A percentile compares a stretch with the other conserved stretches of the same genome.
These are phyloP conservation scores for Equus quagga DNA, from an alignment of 2,113 vertebrate species.

Conservation along the genomic window DNA sequence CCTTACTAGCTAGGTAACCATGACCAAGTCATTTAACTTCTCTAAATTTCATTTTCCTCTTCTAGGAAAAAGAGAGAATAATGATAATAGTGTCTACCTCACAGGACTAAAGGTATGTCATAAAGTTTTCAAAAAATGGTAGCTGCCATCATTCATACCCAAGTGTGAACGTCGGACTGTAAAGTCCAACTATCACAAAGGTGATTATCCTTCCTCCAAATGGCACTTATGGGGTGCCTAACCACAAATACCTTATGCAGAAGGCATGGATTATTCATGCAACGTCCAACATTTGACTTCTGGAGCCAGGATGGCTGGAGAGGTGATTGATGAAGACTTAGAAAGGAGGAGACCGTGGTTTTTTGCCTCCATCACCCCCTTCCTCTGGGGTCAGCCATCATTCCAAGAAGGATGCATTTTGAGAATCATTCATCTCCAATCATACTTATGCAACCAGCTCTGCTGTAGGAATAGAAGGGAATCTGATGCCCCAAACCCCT, in stretches of 20 bases:
- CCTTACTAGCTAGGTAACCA: neutral
- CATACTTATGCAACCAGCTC: neutral
- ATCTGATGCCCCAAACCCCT: neutral
- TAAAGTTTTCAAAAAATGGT: neutral
- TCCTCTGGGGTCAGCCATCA: neutral
- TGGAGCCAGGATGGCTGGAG: neutral
- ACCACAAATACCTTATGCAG: too few relatives aligned
- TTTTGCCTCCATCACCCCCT: neutral
- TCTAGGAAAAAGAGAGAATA: neutral
- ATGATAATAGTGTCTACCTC: neutral
- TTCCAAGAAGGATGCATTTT: neutral
- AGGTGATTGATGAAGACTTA: neutral
- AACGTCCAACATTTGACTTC: neutral
- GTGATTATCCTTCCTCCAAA: too few relatives aligned
- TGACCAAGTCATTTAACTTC: neutral
- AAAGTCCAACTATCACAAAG: neutral
- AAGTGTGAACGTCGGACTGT: neutral
- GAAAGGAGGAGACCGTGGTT: neutral
- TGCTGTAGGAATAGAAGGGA: neutral
- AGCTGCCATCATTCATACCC: neutral
- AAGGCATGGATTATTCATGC: neutral
- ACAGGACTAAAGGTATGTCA: rapidly evolving
- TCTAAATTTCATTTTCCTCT: neutral
- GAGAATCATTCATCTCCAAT: neutral
- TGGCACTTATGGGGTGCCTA: rapidly evolving